Conservation (phyloP, 1,140 invertebrate genomes). For the Phenacoccus solenopsis region DNA sequence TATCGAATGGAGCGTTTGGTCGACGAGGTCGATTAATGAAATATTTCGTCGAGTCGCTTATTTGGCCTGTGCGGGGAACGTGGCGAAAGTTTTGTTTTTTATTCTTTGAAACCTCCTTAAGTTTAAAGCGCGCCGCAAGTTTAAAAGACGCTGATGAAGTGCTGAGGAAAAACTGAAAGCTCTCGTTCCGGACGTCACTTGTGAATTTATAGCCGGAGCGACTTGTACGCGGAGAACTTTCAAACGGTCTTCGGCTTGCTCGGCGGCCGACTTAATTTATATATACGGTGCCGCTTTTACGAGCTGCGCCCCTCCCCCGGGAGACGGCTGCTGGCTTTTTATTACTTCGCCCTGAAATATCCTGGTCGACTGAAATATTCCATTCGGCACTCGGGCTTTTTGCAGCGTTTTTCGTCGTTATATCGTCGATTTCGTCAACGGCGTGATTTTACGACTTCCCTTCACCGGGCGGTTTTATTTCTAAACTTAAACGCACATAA, state of each 20-base stretch:
- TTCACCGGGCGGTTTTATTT: not conserved
- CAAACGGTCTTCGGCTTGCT: not conserved
- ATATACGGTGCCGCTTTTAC: not conserved
- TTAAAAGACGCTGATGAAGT: not conserved
- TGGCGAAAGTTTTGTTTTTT: not conserved
- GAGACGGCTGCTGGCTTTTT: not conserved
- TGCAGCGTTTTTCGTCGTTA: not conserved
- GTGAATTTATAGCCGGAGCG: not conserved
- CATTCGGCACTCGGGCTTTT: not conserved
- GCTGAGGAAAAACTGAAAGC: slow-evolving; percentile 1
- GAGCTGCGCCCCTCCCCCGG: not conserved
- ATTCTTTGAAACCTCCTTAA: not conserved
- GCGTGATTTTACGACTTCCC: slow-evolving; percentile 1
- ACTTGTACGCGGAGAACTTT: not conserved
- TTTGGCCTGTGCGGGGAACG: not conserved
- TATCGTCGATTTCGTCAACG: slow-evolving; percentile 1
- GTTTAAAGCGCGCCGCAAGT: not conserved
- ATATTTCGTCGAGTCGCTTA: not conserved
- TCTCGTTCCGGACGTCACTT: not conserved
- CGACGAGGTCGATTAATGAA: not conserved
- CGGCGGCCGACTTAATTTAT: not conserved
- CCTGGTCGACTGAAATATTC: slow-evolving; percentile 1
- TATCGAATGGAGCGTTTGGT: not conserved
- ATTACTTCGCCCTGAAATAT: slow-evolving; percentile 2
- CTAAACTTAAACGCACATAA: not conserved